These are phyloP conservation scores for Polymixis lichenea DNA, from an alignment of 2,888 invertebrate genomes.

Conservation along the genomic window DNA sequence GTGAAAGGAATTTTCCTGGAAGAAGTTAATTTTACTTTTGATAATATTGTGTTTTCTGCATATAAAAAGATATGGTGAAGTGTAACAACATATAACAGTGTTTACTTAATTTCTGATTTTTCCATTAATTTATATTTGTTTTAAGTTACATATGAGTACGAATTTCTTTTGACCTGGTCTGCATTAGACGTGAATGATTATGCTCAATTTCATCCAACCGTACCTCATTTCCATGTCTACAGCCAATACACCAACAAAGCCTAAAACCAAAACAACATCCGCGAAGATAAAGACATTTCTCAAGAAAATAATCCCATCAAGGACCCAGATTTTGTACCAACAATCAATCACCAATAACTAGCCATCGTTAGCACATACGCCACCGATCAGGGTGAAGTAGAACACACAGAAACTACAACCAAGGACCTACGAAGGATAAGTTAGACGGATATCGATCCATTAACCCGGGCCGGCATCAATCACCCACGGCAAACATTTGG, in stretches of 20 bases:
- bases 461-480: constrained; percentile 82
- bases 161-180: neutral
- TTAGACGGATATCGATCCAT: constrained; percentile 82
- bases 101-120: neutral
- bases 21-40: constrained; percentile 38
- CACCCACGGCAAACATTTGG: constrained; percentile 82
- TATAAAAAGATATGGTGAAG: neutral
- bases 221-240: neutral
- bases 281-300: constrained; percentile 36
- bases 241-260: neutral
- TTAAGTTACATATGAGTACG: neutral
- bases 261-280: neutral
- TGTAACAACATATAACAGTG: neutral
- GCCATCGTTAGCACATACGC: constrained; percentile 59
- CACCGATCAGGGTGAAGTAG: constrained; percentile 52
- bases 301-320: constrained; percentile 43
- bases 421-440: constrained; percentile 63
- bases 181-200: neutral
- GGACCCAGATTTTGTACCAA: constrained; percentile 46
- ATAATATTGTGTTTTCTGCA: constrained; percentile 39
- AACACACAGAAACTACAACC: constrained; percentile 66
- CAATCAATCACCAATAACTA: constrained; percentile 65
- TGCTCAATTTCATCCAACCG: neutral
- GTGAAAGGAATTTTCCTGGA: constrained; percentile 53
- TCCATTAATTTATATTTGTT: neutral